phyloP scores from a whole-genome alignment of 2,888 invertebrate species.

The Dermolepida albohirtum region DNA sequence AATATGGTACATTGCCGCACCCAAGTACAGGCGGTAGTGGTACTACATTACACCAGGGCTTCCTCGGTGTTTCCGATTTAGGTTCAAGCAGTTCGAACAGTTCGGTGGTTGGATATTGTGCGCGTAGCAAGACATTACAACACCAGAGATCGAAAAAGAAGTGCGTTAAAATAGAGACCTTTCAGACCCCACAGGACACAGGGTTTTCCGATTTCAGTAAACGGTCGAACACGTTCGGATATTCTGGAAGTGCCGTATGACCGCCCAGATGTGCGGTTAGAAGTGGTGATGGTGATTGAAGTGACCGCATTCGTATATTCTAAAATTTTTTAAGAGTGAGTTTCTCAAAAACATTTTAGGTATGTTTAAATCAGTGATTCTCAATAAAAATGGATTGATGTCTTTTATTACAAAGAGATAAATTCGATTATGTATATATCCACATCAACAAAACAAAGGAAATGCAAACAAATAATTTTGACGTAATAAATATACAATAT shows the following conservation, averaged over 20 bases:
- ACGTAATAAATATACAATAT: too few relatives aligned
- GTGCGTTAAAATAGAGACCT: slow-evolving; percentile 64
- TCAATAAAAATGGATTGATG: neutral
- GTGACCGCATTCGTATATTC: slow-evolving; percentile 42
- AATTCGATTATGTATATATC: too few relatives aligned
- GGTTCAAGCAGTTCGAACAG: slow-evolving; percentile 63
- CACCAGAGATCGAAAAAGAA: slow-evolving; percentile 61
- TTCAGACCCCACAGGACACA: slow-evolving; percentile 61
- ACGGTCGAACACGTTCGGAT: slow-evolving; percentile 58
- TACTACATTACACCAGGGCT: slow-evolving; percentile 63
- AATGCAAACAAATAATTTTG: too few relatives aligned
- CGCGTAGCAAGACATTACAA: slow-evolving; percentile 63
- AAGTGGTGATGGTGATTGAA: neutral
- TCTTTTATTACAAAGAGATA: too few relatives aligned
- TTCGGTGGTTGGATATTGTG: slow-evolving; percentile 59
- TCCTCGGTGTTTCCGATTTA: slow-evolving; percentile 62
- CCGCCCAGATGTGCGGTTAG: slow-evolving; percentile 41
- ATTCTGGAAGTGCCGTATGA: slow-evolving; percentile 64
- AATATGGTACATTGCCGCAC: slow-evolving; percentile 62
- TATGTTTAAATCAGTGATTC: slow-evolving; percentile 29
- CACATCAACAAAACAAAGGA: too few relatives aligned
- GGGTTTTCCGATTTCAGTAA: slow-evolving; percentile 59
- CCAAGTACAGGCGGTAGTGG: slow-evolving; percentile 48
- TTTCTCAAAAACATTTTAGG: slow-evolving; percentile 23
- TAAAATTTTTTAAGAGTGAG: slow-evolving; percentile 23